Evolutionary conservation across 2,797 vertebrate genomes (phyloP).

Genomic region (Nasua narica): DNA sequence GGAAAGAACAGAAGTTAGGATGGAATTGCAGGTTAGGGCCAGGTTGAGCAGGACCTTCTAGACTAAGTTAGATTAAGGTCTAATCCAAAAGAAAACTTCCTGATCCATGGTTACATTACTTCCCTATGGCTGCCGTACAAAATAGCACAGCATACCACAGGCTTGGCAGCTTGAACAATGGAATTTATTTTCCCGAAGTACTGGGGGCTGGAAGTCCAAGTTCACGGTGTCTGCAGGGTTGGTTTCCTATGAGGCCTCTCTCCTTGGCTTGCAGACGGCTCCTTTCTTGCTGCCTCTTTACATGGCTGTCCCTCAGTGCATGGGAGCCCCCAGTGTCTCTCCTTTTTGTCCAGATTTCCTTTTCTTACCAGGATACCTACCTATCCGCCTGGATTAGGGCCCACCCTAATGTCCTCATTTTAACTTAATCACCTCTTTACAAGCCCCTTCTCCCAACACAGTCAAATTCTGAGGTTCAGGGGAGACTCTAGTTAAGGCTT

Average conservation of each 20-base stretch:
- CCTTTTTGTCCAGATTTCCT: not conserved
- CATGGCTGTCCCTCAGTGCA: not conserved
- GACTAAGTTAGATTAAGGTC: not conserved
- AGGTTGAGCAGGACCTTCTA: too few relatives aligned
- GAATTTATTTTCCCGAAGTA: not conserved
- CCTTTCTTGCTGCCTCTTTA: not conserved
- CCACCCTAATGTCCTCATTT: not conserved
- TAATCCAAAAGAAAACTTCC: not conserved
- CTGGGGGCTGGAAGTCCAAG: not conserved
- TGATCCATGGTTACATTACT: not conserved
- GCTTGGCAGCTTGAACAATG: not conserved
- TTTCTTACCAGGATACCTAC: not conserved
- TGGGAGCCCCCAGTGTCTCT: not conserved
- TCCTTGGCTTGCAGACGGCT: not conserved
- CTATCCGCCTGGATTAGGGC: not conserved
- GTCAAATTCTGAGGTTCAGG: not conserved
- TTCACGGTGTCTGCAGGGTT: not conserved
- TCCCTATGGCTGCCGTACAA: not conserved
- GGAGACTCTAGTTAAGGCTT: not conserved
- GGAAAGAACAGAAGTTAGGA: not conserved
- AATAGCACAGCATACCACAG: not conserved
- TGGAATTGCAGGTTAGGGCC: accelerated
- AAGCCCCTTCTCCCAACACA: not conserved
- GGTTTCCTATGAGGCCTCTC: not conserved
- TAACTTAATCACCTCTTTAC: not conserved